These are phyloP conservation scores for Aspidapion aeneum DNA, from an alignment of 2,888 invertebrate species.

Conservation along the genomic window DNA sequence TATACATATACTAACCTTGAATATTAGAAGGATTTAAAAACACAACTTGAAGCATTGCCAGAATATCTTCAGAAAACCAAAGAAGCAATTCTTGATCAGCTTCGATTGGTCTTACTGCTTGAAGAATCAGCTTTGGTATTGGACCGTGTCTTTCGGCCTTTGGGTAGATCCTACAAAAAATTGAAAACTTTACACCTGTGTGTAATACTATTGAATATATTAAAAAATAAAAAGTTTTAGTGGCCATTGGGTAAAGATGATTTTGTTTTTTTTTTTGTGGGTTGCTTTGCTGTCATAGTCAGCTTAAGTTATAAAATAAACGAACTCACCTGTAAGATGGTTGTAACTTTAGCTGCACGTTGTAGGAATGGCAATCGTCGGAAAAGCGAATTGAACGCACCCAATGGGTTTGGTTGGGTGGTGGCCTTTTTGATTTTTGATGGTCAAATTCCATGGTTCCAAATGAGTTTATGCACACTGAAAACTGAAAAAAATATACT, in stretches of 20 bases:
- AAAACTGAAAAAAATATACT: constrained; percentile 34
- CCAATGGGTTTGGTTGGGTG: constrained; percentile 43
- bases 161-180: constrained; percentile 15
- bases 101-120: constrained; percentile 51
- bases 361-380: constrained; percentile 64
- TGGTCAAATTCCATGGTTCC: constrained; percentile 39
- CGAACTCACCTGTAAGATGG: constrained; percentile 28
- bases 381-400: constrained; percentile 50
- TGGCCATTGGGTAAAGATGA: constrained; percentile 1
- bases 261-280: constrained; percentile 19
- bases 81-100: constrained; percentile 68
- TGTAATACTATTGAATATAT: too few relatives aligned
- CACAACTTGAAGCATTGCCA: constrained; percentile 71
- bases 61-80: constrained; percentile 80
- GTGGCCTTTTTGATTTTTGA: constrained; percentile 36
- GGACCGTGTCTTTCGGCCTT: constrained; percentile 11
- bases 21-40: constrained; percentile 77
- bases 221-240: neutral
- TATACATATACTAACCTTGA: constrained; percentile 73
- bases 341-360: constrained; percentile 50
- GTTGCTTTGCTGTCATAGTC: too few relatives aligned
- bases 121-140: constrained; percentile 43
- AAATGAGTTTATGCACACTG: constrained; percentile 33
- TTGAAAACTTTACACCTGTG: neutral
- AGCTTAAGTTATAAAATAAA: too few relatives aligned